Base-by-base conservation (phyloP, 2,888 invertebrate genomes). In the Metacarcinus magister region DNA sequence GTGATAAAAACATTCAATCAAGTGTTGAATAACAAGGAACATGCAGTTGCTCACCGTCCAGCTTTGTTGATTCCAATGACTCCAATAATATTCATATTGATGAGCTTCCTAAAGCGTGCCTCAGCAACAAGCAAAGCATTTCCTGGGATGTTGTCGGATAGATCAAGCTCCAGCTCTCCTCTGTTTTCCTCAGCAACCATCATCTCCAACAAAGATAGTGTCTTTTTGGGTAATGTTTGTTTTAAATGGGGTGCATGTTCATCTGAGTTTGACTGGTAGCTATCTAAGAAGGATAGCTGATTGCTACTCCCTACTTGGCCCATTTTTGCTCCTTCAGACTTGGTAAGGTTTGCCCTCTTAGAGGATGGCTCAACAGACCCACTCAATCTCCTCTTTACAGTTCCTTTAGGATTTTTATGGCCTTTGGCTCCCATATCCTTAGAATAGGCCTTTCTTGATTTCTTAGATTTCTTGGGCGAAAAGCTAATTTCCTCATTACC, bases 81-180 rank as follows among this genome's bases (percentile, higher is more conserved):
- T 54, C 97, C 97, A 46, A 97, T 97, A 82, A 97, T 97, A 91
- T 97, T 97, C 97, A 97, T 97, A 91, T 97, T 97, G 43, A 97
- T 97, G 23, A 97, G 95, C 46, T 97, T 97, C 75, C 97, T 95
- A 54, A 97, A 97, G n/a, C 97, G 96, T 13, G 96, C 95, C 60
- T 97, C 97, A 8, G 97, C 95, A n/a, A 97, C 96, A 16, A 97
- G 92, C 28, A 97, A 43, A 10, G 96, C 96, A 60, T 95, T 95
- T 13, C 97, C 97, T 23, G 96, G 95, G 2, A 92, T 43, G 32
- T 90, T 93, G 28, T 92, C 90, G 0, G 95, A 67, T 32, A 97
- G 87, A 82, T 97, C 97, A 13, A 97, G 94, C 90, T 97, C 97
- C 48, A 97, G 95, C 92, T 97, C 97, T 44, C 97, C 97, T 89